Percentiles rank a stretch among this genome's conserved stretches.
Conservation (phyloP, 2,888 invertebrate species). For the Nipponacmea schrenckii region DNA sequence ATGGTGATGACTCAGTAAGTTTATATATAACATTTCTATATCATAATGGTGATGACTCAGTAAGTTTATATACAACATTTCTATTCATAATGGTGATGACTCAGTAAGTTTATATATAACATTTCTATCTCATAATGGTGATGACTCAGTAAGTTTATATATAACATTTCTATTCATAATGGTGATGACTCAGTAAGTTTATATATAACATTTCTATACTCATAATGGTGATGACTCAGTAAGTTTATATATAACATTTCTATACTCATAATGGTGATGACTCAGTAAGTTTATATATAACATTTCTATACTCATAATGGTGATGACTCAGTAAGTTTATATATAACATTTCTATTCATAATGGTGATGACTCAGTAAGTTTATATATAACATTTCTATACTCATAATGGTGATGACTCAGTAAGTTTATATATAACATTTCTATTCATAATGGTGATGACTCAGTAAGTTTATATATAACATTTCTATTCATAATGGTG, state of each 20-base stretch:
- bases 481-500: slow-evolving; percentile 51
- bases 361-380: slow-evolving; percentile 63
- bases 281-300: slow-evolving; percentile 46
- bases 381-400: background rate
- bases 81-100: slow-evolving; percentile 59
- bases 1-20: slow-evolving; percentile 63
- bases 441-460: slow-evolving; percentile 61
- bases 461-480: slow-evolving; percentile 46
- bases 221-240: slow-evolving; percentile 63
- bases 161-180: slow-evolving; percentile 35
- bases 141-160: slow-evolving; percentile 55
- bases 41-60: slow-evolving; percentile 59
- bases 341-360: slow-evolving; percentile 21
- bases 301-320: slow-evolving; percentile 50
- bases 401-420: slow-evolving; percentile 62
- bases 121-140: slow-evolving; percentile 53
- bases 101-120: slow-evolving; percentile 46
- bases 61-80: slow-evolving; percentile 35
- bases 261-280: slow-evolving; percentile 62
- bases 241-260: slow-evolving; percentile 28
- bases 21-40: slow-evolving; percentile 9
- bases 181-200: slow-evolving; percentile 61
- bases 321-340: slow-evolving; percentile 57
- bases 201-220: background rate
- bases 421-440: slow-evolving; percentile 40